Base-by-base conservation (phyloP, 2,888 invertebrate genomes). In the Coleophora deauratella region DNA sequence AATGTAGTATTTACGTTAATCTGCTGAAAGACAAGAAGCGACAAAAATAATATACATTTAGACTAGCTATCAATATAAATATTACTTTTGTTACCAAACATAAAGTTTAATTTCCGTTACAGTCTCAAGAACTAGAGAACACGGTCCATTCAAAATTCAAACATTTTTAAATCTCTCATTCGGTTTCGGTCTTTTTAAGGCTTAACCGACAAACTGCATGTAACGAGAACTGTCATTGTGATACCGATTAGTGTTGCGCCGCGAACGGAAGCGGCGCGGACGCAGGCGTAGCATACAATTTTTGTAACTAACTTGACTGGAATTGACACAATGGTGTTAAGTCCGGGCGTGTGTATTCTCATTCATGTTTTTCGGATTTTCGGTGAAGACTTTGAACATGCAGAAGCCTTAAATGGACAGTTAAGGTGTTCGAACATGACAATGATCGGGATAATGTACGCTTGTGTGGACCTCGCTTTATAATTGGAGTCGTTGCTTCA, bases 201-300 rank as follows among this genome's bases (percentile, higher is more conserved):
- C 56, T 70, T 61, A 64, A 52, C 47, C 40, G 38, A 27, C 32
- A 41, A 35, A 35, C 37, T 21, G 6, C 6, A 6, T 49, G 56
- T 59, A 59, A 59, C 57, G 47, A 63, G 62, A 66, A 63, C 39
- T 57, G 56, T 62, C 63, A 76, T 75, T 79, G 73, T 76, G 45
- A 43, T 46, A 46, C 33, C 61, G 66, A 66, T 78, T 77, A 76
- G 70, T 66, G 60, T 58, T 55, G 52, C 52, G 50, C 49, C 47
- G 70, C 50, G 65, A 73, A 66, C 76, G 79, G 80, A 80, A 79
- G 69, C 67, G 59, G 57, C 57, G 59, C 45, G 37, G 54, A 60
- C n/a, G n/a, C n/a, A n/a, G n/a, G n/a, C n/a, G n/a, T n/a, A n/a
- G n/a, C n/a, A 53, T 55, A 46, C 45, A 54, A 56, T 55, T 57